These are phyloP conservation scores for Australoheros facetus DNA, from an alignment of 2,797 vertebrate species.

Conservation along the genomic window DNA sequence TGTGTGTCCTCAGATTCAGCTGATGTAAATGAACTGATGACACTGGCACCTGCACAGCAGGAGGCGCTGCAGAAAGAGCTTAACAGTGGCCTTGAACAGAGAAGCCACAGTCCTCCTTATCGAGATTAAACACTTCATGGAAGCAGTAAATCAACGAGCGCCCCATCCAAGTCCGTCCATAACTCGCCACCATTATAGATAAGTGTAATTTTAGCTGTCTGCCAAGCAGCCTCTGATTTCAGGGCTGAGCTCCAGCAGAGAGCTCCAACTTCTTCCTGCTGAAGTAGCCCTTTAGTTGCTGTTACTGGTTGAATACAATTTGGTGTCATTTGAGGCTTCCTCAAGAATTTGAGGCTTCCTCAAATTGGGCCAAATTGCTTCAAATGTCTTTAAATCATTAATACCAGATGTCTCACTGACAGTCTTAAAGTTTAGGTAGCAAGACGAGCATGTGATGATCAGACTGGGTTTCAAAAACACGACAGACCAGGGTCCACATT, in stretches of 20 bases:
- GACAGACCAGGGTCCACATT: too few species aligned
- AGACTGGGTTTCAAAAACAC: too few species aligned
- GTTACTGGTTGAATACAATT: fast-evolving
- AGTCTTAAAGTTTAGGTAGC: too few species aligned
- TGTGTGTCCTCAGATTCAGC: background rate
- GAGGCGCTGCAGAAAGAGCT: fast-evolving
- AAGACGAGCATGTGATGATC: too few species aligned
- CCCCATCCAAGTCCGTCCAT: background rate
- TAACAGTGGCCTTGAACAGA: constrained; percentile 12
- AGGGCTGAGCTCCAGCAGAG: background rate
- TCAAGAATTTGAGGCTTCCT: too few species aligned
- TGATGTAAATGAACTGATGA: background rate
- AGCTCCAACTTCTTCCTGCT: background rate
- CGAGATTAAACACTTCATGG: background rate
- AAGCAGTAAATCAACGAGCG: background rate
- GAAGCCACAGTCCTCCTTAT: fast-evolving
- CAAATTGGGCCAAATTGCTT: background rate
- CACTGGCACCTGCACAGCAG: background rate
- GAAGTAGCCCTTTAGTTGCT: background rate
- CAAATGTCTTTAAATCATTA: too few species aligned
- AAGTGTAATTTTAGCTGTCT: constrained; percentile 34
- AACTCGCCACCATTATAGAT: constrained; percentile 17
- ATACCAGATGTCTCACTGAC: too few species aligned
- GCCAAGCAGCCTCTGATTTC: constrained; percentile 3
- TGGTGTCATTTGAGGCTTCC: too few species aligned